Conservation (phyloP, 2,888 invertebrate genomes). For the Elysia crispata region DNA sequence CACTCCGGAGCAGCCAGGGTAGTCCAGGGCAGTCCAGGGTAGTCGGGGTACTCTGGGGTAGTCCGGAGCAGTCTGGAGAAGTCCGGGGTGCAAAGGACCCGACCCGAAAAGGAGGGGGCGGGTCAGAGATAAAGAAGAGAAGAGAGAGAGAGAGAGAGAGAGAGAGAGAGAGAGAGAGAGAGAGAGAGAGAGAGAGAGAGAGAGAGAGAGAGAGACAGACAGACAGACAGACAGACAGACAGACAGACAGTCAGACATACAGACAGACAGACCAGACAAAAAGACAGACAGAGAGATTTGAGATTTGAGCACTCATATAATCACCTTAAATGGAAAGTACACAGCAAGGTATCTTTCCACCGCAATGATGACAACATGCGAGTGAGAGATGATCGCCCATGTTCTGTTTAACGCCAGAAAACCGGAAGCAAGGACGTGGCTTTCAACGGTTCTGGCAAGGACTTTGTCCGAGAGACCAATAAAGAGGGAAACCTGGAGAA, state of each 20-base stretch:
- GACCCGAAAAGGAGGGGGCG: no score
- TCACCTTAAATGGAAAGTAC: constrained; percentile 18
- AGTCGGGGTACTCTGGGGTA: no score
- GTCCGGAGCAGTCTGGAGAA: no score
- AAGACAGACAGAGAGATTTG: neutral
- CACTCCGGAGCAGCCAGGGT: neutral
- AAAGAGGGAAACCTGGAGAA: constrained; percentile 25
- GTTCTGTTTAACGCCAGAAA: constrained; percentile 5
- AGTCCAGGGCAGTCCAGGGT: no score
- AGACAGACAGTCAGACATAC: no score
- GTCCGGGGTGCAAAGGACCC: neutral
- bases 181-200: neutral
- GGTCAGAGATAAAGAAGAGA: neutral
- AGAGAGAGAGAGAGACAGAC: neutral
- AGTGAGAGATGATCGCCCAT: constrained; percentile 29
- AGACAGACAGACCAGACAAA: neutral
- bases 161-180: neutral
- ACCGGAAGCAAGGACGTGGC: neutral
- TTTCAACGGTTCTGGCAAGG: neutral
- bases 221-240: neutral
- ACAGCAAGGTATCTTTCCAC: constrained; percentile 34
- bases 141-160: neutral
- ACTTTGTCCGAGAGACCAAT: constrained; percentile 5
- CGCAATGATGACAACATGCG: constrained; percentile 27
- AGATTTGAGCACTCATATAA: no score